These are phyloP conservation scores for Andricus curvator DNA, from an alignment of 2,888 invertebrate species.

Conservation along the genomic window DNA sequence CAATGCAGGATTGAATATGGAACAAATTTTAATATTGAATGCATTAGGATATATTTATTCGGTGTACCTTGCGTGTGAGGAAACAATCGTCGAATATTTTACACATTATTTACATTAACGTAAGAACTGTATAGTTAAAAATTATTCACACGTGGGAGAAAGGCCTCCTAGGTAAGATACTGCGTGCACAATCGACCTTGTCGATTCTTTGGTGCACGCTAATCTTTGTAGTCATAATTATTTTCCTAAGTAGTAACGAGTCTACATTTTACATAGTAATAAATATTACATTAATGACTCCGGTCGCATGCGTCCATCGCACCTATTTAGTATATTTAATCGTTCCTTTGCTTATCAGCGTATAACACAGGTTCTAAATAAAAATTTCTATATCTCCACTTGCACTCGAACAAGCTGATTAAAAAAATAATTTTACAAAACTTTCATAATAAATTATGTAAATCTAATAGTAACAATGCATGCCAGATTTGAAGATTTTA, in stretches of 20 bases:
- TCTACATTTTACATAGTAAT: conserved; percentile 46
- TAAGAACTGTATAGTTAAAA: conserved; percentile 1
- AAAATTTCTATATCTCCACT: neutral
- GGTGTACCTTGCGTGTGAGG: conserved; percentile 16
- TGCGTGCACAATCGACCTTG: conserved; percentile 38
- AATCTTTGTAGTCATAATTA: conserved; percentile 25
- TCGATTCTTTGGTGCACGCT: conserved; percentile 10
- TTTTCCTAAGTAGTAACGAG: conserved; percentile 9
- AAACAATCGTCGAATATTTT: conserved; percentile 21
- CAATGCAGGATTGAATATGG: neutral
- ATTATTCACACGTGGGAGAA: conserved; percentile 35
- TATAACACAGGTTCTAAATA: neutral
- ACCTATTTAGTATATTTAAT: conserved; percentile 27
- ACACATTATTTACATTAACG: conserved; percentile 17
- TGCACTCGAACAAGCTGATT: neutral
- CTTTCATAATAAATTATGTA: neutral
- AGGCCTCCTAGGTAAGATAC: conserved; percentile 28
- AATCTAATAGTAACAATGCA: neutral
- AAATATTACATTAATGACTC: conserved; percentile 59
- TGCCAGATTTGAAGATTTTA: neutral
- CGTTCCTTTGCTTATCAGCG: conserved; percentile 16
- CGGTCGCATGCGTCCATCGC: conserved; percentile 47
- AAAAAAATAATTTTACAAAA: neutral
- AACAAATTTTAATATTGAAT: neutral
- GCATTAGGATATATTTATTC: conserved; percentile 3